Conservation (phyloP, 2,113 vertebrate genomes). For the Podilymbus podiceps region DNA sequence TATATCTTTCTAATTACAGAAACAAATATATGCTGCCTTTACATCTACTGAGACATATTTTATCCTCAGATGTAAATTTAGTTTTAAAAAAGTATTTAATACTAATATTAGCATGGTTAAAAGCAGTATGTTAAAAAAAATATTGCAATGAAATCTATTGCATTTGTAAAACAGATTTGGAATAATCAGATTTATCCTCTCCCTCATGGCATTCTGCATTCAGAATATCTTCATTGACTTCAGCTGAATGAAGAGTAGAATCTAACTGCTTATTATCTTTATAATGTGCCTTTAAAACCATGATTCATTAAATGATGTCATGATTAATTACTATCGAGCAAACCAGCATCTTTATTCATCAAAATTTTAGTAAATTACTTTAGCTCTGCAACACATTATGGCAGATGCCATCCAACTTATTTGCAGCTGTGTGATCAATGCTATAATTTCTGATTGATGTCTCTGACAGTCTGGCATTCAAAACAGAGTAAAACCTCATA, state of each 20-base stretch:
- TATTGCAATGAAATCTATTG: background rate
- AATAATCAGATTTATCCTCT: background rate
- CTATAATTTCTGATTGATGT: constrained; percentile 47
- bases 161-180: background rate
- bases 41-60: background rate
- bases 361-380: constrained; percentile 31
- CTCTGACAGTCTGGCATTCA: constrained; percentile 26
- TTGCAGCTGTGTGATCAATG: constrained; percentile 39
- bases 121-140: background rate
- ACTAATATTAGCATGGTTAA: background rate
- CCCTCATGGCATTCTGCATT: background rate
- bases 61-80: background rate
- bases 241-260: background rate
- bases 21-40: background rate
- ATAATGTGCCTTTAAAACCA: background rate
- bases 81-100: background rate
- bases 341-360: constrained; percentile 36
- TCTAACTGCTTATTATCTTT: background rate
- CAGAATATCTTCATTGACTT: background rate
- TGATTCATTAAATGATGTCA: background rate
- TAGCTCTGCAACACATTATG: constrained; percentile 17
- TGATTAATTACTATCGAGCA: constrained; percentile 48
- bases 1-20: background rate
- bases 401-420: constrained; percentile 32
- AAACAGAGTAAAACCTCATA: background rate